Evolutionary conservation across 2,797 vertebrate genomes (phyloP), one percentile per base, ranked within the genome.

Genomic region (Synanceia verrucosa): DNA sequence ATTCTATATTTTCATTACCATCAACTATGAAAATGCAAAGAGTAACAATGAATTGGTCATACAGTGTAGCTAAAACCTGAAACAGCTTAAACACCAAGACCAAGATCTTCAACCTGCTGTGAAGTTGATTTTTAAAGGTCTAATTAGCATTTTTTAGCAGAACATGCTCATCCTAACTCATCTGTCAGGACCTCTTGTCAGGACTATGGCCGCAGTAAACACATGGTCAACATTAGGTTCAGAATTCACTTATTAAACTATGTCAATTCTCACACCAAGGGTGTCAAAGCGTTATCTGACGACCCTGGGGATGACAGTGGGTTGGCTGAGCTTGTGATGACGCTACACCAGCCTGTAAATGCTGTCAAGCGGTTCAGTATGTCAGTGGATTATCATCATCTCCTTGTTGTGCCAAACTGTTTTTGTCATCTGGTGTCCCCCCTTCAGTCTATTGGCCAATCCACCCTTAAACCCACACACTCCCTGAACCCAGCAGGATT

Each of bases 371-470:
- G 65, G 62, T 63, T 73, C 56, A 65, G 55, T 52, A 11, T 86
- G 53, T 81, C 60, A 67, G 69, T 16, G 71, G 87, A 84, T 86
- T 82, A 86, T 33, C 71, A 65, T 85, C 66, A 83, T 89, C 76
- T 74, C 82, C 79, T 81, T 85, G 83, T 84, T 85, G 37, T 81
- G 60, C 65, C 73, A 48, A 63, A 19, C 78, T 73, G 69, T 74
- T 72, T 65, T 69, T 81, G 73, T 85, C 81, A 82, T 78, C 75
- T 63, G 73, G 36, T 83, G 63, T 6, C 68, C 73, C 72, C 65
- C 57, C 9, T 57, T 72, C 69, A 44, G 68, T 78, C 58, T 73
- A 39, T 80, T 51, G 85, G 66, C 50, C 26, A 53, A 75, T 75
- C 75, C 81, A 83, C 70, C 81, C 76, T 53, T 37, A 76, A 79